phyloP scores from a whole-genome alignment of 2,888 invertebrate genomes.

The Troilus luridus region DNA sequence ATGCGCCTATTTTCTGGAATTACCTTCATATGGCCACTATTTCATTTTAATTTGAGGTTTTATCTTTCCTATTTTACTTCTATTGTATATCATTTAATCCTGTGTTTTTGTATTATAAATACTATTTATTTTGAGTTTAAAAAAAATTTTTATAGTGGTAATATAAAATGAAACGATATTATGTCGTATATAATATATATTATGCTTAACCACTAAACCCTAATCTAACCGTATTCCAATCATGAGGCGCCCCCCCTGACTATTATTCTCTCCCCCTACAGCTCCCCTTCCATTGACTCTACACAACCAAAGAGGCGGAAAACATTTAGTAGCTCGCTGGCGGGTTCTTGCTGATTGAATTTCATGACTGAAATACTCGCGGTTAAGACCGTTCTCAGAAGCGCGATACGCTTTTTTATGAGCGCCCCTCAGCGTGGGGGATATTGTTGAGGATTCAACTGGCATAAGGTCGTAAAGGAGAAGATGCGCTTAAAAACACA shows the following conservation, averaged over 20 bases:
- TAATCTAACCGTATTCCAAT: background rate
- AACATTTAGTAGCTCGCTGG: background rate
- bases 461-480: background rate
- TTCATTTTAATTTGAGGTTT: too few species aligned
- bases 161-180: too few species aligned
- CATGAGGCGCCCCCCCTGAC: background rate
- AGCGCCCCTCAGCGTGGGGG: too few species aligned
- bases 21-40: too few species aligned
- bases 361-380: conserved; percentile 19
- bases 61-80: too few species aligned
- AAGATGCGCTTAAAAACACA: conserved; percentile 17
- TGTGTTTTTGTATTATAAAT: too few species aligned
- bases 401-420: background rate
- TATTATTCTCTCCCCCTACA: background rate
- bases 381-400: conserved; percentile 25
- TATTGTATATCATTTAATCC: too few species aligned
- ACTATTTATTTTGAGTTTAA: too few species aligned
- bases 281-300: background rate
- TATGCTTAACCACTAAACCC: background rate
- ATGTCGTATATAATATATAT: too few species aligned
- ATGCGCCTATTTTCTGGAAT: too few species aligned
- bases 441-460: background rate
- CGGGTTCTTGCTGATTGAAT: background rate
- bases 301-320: background rate
- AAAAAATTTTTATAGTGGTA: too few species aligned